phyloP scores from a whole-genome alignment of 1,140 invertebrate genomes.

The Drosophila dunni region DNA sequence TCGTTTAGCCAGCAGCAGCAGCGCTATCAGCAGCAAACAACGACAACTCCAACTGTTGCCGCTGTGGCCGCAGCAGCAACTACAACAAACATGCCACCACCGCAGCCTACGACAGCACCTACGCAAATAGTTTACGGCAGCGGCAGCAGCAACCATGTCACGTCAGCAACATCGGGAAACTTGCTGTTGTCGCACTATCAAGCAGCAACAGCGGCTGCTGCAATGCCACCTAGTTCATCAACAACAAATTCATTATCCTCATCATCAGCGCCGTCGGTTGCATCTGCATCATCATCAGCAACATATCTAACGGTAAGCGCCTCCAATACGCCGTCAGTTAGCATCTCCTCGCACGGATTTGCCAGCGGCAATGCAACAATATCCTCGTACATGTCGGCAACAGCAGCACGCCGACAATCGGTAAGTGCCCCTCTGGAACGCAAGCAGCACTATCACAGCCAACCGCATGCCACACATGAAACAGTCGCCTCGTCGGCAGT shows the following conservation, averaged over 20 bases:
- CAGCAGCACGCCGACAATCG: slow-evolving; percentile 67
- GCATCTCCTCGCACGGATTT: slow-evolving; percentile 73
- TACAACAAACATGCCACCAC: slow-evolving; percentile 58
- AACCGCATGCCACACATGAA: slow-evolving; percentile 47
- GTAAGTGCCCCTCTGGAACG: slow-evolving; percentile 77
- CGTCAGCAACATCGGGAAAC: slow-evolving; percentile 43
- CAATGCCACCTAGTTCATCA: slow-evolving; percentile 39
- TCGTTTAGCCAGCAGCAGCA: slow-evolving; percentile 82
- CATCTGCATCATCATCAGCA: slow-evolving; percentile 2
- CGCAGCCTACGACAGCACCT: slow-evolving; percentile 57
- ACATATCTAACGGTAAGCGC: slow-evolving; percentile 50
- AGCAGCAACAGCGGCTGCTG: slow-evolving; percentile 35
- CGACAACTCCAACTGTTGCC: slow-evolving; percentile 41
- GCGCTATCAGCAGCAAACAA: slow-evolving; percentile 77
- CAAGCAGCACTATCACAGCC: slow-evolving; percentile 47
- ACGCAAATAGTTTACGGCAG: slow-evolving; percentile 67
- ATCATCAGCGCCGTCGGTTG: not conserved
- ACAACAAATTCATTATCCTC: slow-evolving; percentile 20
- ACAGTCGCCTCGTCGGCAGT: slow-evolving; percentile 6
- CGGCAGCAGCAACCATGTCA: slow-evolving; percentile 34
- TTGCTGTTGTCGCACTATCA: slow-evolving; percentile 62
- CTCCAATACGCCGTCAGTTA: slow-evolving; percentile 61
- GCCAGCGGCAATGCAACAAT: slow-evolving; percentile 65
- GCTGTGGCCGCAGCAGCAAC: slow-evolving; percentile 50
- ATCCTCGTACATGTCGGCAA: slow-evolving; percentile 68